Conservation (phyloP, 1,140 invertebrate species). For the Drosophila burlai region DNA sequence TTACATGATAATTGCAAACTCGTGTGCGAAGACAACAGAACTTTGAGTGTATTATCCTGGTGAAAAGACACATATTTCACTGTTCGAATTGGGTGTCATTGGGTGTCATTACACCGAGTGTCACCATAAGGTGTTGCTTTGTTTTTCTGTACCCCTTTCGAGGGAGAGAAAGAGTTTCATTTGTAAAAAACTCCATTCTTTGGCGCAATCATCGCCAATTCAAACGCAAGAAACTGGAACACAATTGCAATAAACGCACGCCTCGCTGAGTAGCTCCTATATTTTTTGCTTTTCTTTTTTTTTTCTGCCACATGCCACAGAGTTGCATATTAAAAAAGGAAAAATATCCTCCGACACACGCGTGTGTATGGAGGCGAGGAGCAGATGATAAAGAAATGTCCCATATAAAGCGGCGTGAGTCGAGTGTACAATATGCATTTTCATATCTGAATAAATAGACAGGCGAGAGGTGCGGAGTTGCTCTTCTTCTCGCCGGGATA, state of each 20-base stretch:
- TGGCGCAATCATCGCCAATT: conserved; percentile 40
- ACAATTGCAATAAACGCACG: conserved; percentile 49
- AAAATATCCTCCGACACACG: conserved; percentile 9
- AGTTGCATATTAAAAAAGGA: conserved; percentile 42
- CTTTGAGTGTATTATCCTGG: not conserved
- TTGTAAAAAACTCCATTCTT: conserved; percentile 24
- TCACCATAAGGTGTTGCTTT: conserved; percentile 42
- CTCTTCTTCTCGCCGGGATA: conserved; percentile 20
- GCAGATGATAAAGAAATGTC: conserved; percentile 60
- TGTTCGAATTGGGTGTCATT: not conserved
- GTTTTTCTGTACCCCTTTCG: not conserved
- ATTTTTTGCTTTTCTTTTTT: not conserved
- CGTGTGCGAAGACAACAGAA: too few relatives aligned
- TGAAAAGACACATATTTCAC: too few relatives aligned
- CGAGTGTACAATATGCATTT: conserved; percentile 79
- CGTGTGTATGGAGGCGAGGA: not conserved
- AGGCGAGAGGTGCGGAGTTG: conserved; percentile 39
- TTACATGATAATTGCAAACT: conserved; percentile 1
- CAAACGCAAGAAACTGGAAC: conserved; percentile 50
- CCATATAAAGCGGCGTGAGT: conserved; percentile 63
- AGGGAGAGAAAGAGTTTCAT: conserved; percentile 2
- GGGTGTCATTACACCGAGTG: not conserved
- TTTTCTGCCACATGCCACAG: conserved; percentile 13
- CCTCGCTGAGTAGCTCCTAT: conserved; percentile 42
- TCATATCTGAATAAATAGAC: conserved; percentile 55